These are phyloP conservation scores for Sparidentex hasta DNA, from an alignment of 2,797 vertebrate species.

Conservation along the genomic window DNA sequence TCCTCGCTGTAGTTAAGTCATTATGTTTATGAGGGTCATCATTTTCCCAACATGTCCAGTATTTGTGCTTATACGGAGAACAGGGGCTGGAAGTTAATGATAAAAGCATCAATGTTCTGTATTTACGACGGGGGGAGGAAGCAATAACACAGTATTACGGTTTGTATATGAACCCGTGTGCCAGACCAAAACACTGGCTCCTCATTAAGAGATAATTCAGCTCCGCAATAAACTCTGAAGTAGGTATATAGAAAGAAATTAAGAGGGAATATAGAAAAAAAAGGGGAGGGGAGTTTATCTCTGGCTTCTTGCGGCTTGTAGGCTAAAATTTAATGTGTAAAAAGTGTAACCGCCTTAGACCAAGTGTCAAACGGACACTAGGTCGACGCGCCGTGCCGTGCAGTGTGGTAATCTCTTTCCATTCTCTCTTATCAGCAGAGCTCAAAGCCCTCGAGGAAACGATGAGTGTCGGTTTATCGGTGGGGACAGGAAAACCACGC, in stretches of 20 bases:
- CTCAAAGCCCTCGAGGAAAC: constrained; percentile 70
- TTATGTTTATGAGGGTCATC: constrained; percentile 70
- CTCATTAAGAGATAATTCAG: constrained; percentile 62
- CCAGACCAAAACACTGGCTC: constrained; percentile 38
- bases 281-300: constrained; percentile 27
- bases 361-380: constrained; percentile 41
- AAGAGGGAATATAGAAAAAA: constrained; percentile 14
- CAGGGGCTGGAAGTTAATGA: constrained; percentile 52
- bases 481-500: constrained; percentile 64
- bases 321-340: constrained; percentile 8
- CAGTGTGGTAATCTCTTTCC: constrained; percentile 67
- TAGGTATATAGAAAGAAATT: constrained; percentile 36
- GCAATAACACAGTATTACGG: constrained; percentile 52
- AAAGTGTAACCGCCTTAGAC: constrained; percentile 33
- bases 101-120: constrained; percentile 58
- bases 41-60: constrained; percentile 57
- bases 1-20: constrained; percentile 50
- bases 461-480: constrained; percentile 69
- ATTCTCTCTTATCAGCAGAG: constrained; percentile 74
- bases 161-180: constrained; percentile 54
- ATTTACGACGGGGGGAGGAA: constrained; percentile 53
- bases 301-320: constrained; percentile 21
- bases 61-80: constrained; percentile 47
- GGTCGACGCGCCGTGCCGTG: constrained; percentile 44
- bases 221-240: constrained; percentile 38